These are phyloP conservation scores for Delia radicum DNA, from an alignment of 1,140 invertebrate genomes.

Conservation along the genomic window DNA sequence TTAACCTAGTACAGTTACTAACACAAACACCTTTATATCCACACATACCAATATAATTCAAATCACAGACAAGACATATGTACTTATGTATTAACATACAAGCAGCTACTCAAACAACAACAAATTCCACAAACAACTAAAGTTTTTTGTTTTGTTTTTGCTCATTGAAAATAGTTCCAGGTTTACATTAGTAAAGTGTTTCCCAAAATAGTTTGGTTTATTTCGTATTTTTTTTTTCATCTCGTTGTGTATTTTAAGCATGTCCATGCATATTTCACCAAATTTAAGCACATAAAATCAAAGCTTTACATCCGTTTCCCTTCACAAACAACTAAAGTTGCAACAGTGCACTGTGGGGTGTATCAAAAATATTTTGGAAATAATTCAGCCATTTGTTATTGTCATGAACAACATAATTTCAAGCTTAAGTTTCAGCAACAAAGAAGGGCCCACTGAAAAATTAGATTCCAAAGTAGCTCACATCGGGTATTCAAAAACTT, in stretches of 20 bases:
- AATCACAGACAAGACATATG: not conserved
- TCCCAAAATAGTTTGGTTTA: slow-evolving; percentile 8
- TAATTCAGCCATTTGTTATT: too few relatives aligned
- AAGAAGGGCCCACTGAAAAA: too few relatives aligned
- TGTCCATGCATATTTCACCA: slow-evolving; percentile 15
- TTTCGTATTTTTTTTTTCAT: not conserved
- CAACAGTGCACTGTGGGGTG: too few relatives aligned
- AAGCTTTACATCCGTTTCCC: not conserved
- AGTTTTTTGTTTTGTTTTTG: not conserved
- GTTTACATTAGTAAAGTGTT: slow-evolving; percentile 8
- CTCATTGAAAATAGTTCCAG: not conserved
- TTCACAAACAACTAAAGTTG: not conserved
- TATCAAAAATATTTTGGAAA: too few relatives aligned
- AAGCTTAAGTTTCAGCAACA: too few relatives aligned
- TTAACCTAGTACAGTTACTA: not conserved
- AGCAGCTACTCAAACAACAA: not conserved
- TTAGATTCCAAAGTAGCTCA: too few relatives aligned
- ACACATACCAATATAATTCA: not conserved
- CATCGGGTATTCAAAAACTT: too few relatives aligned
- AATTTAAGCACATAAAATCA: not conserved
- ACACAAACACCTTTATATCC: too few relatives aligned
- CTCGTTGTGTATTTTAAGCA: not conserved
- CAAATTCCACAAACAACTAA: not conserved
- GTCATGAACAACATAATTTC: too few relatives aligned
- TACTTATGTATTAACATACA: not conserved